phyloP scores from a whole-genome alignment of 2,797 vertebrate genomes.

The Dromococcyx pavoninus region DNA sequence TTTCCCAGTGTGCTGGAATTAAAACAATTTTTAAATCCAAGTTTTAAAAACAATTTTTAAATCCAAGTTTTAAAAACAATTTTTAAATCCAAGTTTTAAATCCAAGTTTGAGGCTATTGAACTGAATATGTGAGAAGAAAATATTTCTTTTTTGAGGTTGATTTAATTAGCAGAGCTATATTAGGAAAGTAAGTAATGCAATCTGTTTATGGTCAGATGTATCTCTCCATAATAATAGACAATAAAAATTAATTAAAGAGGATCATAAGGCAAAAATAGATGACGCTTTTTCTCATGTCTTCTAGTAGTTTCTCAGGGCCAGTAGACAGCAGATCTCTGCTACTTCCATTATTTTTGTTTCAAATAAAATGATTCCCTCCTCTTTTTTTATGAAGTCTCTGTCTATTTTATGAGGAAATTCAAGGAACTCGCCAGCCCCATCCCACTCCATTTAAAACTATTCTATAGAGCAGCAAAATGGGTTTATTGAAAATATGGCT shows the following conservation, averaged over 20 bases:
- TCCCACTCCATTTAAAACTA: not conserved
- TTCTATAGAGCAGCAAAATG: not conserved
- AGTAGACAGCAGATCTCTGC: not conserved
- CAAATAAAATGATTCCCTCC: not conserved
- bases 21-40: conserved; percentile 32
- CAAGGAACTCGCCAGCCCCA: not conserved
- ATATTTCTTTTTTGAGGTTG: conserved; percentile 65
- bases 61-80: conserved; percentile 33
- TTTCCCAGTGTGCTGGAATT: conserved; percentile 36
- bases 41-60: conserved; percentile 23
- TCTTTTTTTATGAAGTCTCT: not conserved
- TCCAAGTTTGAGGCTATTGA: conserved; percentile 44
- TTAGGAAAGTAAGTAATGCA: conserved; percentile 16
- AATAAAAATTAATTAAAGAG: conserved; percentile 47
- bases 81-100: conserved; percentile 29
- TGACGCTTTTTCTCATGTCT: not conserved
- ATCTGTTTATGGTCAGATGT: conserved; percentile 32
- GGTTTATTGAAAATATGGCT: not conserved
- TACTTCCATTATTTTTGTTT: not conserved
- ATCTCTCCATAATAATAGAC: conserved; percentile 23
- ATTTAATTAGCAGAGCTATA: conserved; percentile 58
- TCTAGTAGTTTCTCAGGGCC: not conserved
- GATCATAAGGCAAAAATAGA: conserved; percentile 26
- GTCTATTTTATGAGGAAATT: not conserved
- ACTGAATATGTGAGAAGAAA: conserved; percentile 51